Conservation (phyloP, 2,797 vertebrate genomes). For the Sebastes minor region DNA sequence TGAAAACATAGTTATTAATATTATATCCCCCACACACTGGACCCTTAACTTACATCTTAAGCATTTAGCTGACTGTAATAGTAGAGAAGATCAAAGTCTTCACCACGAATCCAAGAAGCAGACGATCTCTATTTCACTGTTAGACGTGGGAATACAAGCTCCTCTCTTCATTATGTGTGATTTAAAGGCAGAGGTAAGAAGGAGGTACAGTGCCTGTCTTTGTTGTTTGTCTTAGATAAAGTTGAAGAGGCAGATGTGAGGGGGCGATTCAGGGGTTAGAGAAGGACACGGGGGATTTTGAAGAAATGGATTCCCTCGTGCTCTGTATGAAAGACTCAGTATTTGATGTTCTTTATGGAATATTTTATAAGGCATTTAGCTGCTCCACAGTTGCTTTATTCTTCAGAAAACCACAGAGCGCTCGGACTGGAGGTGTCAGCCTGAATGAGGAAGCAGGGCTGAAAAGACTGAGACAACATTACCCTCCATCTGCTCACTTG, state of each 20-base stretch:
- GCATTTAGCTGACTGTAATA: neutral
- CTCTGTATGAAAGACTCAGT: neutral
- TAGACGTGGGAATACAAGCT: neutral
- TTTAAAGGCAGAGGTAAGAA: neutral
- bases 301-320: conserved; percentile 19
- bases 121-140: neutral
- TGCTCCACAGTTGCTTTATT: conserved; percentile 13
- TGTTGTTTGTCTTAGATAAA: conserved; percentile 30
- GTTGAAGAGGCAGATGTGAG: conserved; percentile 1
- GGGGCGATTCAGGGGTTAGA: neutral
- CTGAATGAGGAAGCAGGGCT: neutral
- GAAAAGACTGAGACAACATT: neutral
- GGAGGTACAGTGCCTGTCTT: neutral
- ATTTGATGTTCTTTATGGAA: conserved; percentile 40
- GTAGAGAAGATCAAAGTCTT: neutral
- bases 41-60: neutral
- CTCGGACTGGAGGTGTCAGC: neutral
- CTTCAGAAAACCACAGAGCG: neutral
- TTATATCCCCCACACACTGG: too few relatives aligned
- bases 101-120: neutral
- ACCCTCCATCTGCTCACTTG: neutral
- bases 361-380: conserved; percentile 32
- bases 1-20: too few relatives aligned
- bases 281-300: neutral
- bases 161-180: neutral